Conservation (phyloP, 2,113 vertebrate genomes). For the Chiloscyllium plagiosum region DNA sequence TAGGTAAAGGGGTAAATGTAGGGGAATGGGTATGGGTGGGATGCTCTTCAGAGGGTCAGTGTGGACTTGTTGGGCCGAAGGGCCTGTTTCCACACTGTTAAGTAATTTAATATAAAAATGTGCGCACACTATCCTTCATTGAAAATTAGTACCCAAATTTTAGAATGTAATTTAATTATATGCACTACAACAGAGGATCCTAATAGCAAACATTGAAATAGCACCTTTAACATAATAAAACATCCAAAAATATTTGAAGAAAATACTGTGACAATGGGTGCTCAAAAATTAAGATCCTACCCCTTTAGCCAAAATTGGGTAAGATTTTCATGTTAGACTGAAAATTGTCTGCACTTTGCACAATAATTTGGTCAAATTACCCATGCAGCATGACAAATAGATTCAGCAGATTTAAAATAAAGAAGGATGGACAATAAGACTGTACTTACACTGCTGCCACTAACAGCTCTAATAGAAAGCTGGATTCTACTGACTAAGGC, state of each 20-base stretch:
- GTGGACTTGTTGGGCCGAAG: too few relatives aligned
- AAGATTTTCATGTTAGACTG: neutral
- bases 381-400: neutral
- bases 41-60: too few relatives aligned
- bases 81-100: too few relatives aligned
- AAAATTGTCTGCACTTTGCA: neutral
- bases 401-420: neutral
- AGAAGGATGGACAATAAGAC: neutral
- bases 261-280: neutral
- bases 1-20: too few relatives aligned
- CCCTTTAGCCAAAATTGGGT: neutral
- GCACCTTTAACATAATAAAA: neutral
- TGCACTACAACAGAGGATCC: neutral
- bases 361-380: neutral
- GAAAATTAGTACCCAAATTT: neutral
- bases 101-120: neutral
- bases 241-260: neutral
- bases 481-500: neutral
- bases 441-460: neutral
- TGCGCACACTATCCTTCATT: neutral
- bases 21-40: too few relatives aligned
- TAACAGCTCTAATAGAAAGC: neutral
- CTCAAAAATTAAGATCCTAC: neutral
- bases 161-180: neutral
- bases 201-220: neutral